Conservation (phyloP, 2,888 invertebrate species). For the Lottia gigantea region DNA sequence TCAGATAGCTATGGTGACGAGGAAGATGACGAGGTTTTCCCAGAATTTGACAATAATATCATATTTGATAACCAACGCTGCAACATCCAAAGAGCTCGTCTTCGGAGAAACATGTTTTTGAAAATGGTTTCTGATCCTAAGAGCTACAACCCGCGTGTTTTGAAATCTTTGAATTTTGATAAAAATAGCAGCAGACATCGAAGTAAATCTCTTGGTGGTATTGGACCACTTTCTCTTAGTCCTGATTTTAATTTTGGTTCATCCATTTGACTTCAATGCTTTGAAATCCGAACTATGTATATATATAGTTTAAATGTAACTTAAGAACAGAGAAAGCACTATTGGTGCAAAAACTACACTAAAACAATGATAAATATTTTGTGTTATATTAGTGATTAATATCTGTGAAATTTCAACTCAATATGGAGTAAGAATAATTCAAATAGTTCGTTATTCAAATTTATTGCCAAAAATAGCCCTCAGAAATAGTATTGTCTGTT, state of each 20-base stretch:
- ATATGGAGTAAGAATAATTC: too few species aligned
- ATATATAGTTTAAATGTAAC: too few species aligned
- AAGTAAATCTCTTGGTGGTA: conserved; percentile 36
- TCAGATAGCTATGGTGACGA: conserved; percentile 29
- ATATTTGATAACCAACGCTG: conserved; percentile 55
- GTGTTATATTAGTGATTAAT: too few species aligned
- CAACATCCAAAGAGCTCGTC: conserved; percentile 46
- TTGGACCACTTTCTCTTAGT: conserved; percentile 13
- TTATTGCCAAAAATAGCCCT: too few species aligned
- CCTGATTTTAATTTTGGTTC: conserved; percentile 7
- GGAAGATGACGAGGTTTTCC: conserved; percentile 53
- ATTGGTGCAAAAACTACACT: too few species aligned
- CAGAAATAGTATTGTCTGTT: too few species aligned
- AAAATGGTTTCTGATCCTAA: conserved; percentile 68
- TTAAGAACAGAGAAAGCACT: too few species aligned
- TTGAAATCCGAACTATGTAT: too few species aligned
- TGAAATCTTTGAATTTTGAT: conserved; percentile 62
- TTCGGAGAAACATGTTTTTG: conserved; percentile 63
- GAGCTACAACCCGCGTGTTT: conserved; percentile 64
- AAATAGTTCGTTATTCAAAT: too few species aligned
- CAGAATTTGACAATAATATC: conserved; percentile 49
- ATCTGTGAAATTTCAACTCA: too few species aligned
- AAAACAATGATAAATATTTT: too few species aligned
- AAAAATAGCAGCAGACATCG: conserved; percentile 19
- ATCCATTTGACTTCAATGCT: not conserved